Base-by-base conservation (phyloP, 2,113 vertebrate species). In the Merops nubicus region DNA sequence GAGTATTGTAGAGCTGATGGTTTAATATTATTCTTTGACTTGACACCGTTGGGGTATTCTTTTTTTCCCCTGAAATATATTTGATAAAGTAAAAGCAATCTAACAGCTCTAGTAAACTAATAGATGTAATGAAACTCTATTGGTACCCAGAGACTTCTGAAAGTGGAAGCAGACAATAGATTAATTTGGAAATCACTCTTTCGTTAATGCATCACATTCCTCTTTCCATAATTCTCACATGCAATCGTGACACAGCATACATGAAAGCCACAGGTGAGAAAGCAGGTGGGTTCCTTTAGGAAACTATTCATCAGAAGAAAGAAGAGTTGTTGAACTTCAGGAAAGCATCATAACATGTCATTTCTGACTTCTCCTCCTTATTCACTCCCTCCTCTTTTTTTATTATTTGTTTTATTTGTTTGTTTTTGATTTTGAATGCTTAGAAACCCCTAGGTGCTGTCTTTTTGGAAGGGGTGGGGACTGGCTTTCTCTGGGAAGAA, bases 101-200 rank as follows among this genome's bases (percentile, higher is more conserved):
- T 94, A 97, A 95, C 18, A 91, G 95, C 63, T 94, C 25, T 40
- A 77, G 93, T 94, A 95, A 97, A 97, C 88, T 94, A 94, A 96
- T 56, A 96, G 93, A 96, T 47, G 59, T 89, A 96, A 96, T 95
- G 91, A 95, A 97, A 89, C 47, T 92, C 73, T 95, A 88, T 69
- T 81, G 86, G 91, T 59, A 89, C 56, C 74, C 45, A 84, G 96
- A 93, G 95, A 92, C 59, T 72, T 76, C 38, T 93, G 81, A 77
- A 85, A 94, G 73, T 83, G 36, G 25, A 86, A 88, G 65, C n/a
- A 92, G 65, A 76, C 34, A 85, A 91, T 50, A 82, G 20, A 88
- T 93, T 88, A 80, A 96, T 95, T 83, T 97, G 85, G 62, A 94
- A 85, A 85, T 65, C 40, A 65, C 43, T 59, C 51, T 92, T 92